phyloP scores from a whole-genome alignment of 2,888 invertebrate species.

The Alloscopus bannaensis region DNA sequence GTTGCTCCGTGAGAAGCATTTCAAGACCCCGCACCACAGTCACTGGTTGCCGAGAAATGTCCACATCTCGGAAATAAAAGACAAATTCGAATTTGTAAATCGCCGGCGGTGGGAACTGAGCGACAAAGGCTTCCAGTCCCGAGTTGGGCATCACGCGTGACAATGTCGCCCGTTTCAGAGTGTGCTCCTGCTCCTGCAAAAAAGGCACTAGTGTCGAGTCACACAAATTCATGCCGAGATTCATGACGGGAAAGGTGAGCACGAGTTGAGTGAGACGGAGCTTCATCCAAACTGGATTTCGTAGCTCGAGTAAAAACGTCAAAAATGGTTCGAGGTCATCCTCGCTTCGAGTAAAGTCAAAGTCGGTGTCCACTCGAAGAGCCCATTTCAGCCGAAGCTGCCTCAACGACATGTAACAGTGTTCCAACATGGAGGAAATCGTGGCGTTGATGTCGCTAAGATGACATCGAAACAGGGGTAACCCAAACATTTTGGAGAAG shows the following conservation, averaged over 20 bases:
- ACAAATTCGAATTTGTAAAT: constrained; percentile 42
- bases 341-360: constrained; percentile 35
- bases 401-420: constrained; percentile 22
- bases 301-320: constrained; percentile 36
- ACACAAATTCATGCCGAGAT: constrained; percentile 29
- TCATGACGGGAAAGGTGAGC: constrained; percentile 35
- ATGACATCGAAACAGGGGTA: constrained; percentile 20
- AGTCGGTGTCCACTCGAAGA: constrained; percentile 31
- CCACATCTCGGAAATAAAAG: constrained; percentile 25
- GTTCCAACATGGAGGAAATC: constrained; percentile 25
- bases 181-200: constrained; percentile 1
- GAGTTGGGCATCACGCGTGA: constrained; percentile 32
- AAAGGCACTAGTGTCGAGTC: constrained; percentile 37
- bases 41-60: constrained; percentile 12
- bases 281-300: constrained; percentile 46
- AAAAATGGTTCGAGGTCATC: constrained; percentile 51
- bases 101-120: constrained; percentile 9
- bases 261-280: constrained; percentile 22
- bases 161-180: constrained; percentile 12
- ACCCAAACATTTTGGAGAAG: constrained; percentile 35
- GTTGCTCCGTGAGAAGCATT: constrained; percentile 15
- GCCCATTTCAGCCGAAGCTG: constrained; percentile 42
- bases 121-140: constrained; percentile 21
- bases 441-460: constrained; percentile 21
- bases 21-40: constrained; percentile 20